Conservation (phyloP, 2,797 vertebrate species). For the Chiroxiphia lanceolata region DNA sequence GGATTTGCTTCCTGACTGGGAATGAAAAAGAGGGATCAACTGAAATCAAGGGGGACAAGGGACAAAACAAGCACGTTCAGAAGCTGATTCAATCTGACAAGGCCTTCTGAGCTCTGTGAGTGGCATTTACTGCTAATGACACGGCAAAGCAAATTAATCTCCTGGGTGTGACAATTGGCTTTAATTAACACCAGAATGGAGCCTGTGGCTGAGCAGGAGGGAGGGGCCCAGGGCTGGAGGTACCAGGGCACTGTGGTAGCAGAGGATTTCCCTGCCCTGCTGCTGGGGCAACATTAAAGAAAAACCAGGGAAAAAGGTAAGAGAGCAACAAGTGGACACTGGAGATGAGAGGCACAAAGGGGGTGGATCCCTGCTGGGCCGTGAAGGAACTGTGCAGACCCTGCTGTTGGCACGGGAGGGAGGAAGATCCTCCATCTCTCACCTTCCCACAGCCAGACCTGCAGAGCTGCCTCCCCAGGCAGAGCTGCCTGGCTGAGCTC, state of each 20-base stretch:
- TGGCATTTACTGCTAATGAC: slow-evolving; percentile 67
- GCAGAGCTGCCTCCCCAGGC: neutral
- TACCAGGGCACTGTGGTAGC: neutral
- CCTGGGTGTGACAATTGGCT: slow-evolving; percentile 54
- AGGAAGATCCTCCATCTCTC: neutral
- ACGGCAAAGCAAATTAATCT: slow-evolving; percentile 80
- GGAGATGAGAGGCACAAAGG: neutral
- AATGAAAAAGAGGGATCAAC: neutral
- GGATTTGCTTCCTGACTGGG: slow-evolving; percentile 59
- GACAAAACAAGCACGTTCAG: slow-evolving; percentile 70
- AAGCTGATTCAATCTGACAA: slow-evolving; percentile 61
- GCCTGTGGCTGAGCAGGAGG: neutral
- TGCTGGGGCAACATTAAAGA: neutral
- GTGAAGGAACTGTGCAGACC: neutral
- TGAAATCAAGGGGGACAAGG: slow-evolving; percentile 37
- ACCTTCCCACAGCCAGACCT: neutral
- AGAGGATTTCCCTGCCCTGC: neutral
- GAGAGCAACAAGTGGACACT: neutral
- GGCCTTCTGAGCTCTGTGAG: slow-evolving; percentile 51
- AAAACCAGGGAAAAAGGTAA: accelerated
- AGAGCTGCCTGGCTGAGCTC: neutral
- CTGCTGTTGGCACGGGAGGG: neutral
- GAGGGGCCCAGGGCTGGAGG: slow-evolving; percentile 45
- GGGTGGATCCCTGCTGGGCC: neutral
- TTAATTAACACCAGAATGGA: slow-evolving; percentile 71